Conservation (phyloP, 1,140 invertebrate species). For the Parasteatoda tepidariorum region DNA sequence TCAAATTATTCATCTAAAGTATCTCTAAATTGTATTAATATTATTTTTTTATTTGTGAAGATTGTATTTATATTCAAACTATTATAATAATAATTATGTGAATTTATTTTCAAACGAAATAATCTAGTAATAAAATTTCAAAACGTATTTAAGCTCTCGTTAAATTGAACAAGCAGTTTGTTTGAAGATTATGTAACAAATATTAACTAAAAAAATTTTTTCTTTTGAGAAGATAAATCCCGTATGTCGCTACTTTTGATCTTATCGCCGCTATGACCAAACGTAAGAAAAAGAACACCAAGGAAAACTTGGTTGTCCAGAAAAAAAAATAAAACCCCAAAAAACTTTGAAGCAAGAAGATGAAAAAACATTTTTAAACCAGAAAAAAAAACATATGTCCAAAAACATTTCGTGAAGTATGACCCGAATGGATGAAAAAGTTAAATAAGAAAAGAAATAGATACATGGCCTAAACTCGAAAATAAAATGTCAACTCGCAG, state of each 20-base stretch:
- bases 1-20: no score
- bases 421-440: slow-evolving; percentile 19
- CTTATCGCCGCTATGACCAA: slow-evolving; percentile 17
- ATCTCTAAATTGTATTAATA: no score
- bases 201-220: neutral
- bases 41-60: no score
- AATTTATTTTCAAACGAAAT: no score
- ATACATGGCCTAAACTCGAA: slow-evolving; percentile 18
- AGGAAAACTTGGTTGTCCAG: neutral
- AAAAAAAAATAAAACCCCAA: neutral
- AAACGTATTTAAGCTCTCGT: no score
- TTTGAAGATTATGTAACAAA: no score
- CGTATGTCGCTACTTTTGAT: slow-evolving; percentile 5
- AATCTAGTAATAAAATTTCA: no score
- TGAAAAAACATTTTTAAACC: neutral
- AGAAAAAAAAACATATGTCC: slow-evolving; percentile 36
- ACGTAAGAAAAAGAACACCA: neutral
- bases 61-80: no score
- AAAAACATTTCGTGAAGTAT: slow-evolving; percentile 43
- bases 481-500: slow-evolving; percentile 52
- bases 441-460: slow-evolving; percentile 2
- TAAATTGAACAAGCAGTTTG: no score
- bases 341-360: neutral
- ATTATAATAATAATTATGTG: no score
- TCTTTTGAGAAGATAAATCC: neutral